A percentile compares a stretch with the other conserved stretches of the same genome.
Conservation (phyloP, 2,113 vertebrate genomes). For the Archocentrus centrarchus region DNA sequence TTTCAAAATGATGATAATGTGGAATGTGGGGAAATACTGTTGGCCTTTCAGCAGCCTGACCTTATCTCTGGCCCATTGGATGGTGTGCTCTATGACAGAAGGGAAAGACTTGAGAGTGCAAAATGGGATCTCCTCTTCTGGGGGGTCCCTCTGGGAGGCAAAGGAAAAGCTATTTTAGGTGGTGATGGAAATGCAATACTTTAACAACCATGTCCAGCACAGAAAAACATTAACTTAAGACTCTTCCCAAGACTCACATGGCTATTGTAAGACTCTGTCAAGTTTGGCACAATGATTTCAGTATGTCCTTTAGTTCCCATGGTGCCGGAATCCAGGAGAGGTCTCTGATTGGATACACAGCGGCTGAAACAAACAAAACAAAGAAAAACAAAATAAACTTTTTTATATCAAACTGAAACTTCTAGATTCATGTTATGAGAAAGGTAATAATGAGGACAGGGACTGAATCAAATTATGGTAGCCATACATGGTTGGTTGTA, state of each 20-base stretch:
- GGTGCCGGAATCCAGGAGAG: slow-evolving; percentile 96
- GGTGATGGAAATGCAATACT: not conserved
- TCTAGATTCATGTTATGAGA: not conserved
- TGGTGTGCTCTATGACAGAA: slow-evolving; percentile 96
- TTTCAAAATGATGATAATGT: not conserved
- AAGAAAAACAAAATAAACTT: not conserved
- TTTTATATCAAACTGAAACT: not conserved
- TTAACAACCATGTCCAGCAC: not conserved
- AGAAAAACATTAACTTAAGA: not conserved
- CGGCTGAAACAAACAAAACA: not conserved
- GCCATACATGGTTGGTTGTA: not conserved
- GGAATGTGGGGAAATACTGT: not conserved
- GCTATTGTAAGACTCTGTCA: slow-evolving; percentile 98
- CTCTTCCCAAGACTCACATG: slow-evolving; percentile 85
- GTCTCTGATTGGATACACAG: slow-evolving; percentile 89
- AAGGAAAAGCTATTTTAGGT: not conserved
- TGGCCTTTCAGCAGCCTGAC: slow-evolving; percentile 67
- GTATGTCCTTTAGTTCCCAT: slow-evolving; percentile 99
- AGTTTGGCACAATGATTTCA: slow-evolving; percentile 91
- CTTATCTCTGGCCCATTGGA: slow-evolving; percentile 99
- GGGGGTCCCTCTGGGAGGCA: slow-evolving; percentile 90
- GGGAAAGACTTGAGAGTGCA: slow-evolving; percentile 99
- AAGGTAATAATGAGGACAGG: not conserved
- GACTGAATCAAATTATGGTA: not conserved
- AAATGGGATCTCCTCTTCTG: slow-evolving; percentile 99